Base-by-base conservation (phyloP, 1,140 invertebrate species). In the Tribolium madens region DNA sequence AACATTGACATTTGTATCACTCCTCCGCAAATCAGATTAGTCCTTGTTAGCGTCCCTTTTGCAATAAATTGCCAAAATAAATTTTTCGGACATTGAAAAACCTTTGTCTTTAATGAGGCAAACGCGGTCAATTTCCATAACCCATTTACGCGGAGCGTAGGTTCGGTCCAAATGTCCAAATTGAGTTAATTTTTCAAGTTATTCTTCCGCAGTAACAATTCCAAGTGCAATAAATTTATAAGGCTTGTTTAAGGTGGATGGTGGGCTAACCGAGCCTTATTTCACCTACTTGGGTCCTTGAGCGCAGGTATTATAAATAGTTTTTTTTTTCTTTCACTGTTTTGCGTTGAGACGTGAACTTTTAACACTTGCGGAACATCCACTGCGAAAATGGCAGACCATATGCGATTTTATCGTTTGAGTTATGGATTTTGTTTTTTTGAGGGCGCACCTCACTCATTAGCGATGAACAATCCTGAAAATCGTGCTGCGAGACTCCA, bases 211-310 rank as follows among this genome's bases (percentile, higher is more conserved):
- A 31, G 26, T 33, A 60, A 60, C 18, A 60, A 60, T 60, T 13
- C 17, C 50, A 15, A 52, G 2, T 17, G 50, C 14, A 52, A 52
- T 52, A 60, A 60, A 33, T 64, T 64, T 64, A 64, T 64, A 46
- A 57, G 72, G 31, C 36, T 57, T 10, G 46, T 73, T 21, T 73
- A 73, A 73, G 72, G 72, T 73, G 50, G 50, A 73, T 57, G 72
- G 72, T 73, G 72, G 72, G 72, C 72, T 73, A 33, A 73, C 50
- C 72, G 21, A 57, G 36, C 53, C 72, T 57, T 52, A 33, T 12
- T 42, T 57, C 42, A 57, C 72, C 72, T 73, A 73, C 72, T 57
- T 73, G 21, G 48, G 48, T 57, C 72, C 72, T 73, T 73, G 72
- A 73, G 42, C n/a, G n/a, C 72, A 57, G 72, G 50, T 52, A 73